Conservation (phyloP, 1,140 invertebrate species). For the Artemia franciscana region DNA sequence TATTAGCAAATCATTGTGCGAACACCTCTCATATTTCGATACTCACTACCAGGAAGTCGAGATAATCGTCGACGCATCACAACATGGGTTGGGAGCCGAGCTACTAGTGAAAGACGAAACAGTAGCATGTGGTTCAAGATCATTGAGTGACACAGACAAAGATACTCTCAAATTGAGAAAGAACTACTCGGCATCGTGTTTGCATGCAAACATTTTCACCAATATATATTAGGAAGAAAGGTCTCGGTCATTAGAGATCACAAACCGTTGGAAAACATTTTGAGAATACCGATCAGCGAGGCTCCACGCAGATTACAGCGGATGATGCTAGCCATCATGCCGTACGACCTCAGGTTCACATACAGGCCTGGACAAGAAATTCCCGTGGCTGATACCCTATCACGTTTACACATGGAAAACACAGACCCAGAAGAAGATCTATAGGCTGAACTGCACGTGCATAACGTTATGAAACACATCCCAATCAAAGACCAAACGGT, state of each 20-base stretch:
- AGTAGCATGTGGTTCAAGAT: conserved; percentile 17
- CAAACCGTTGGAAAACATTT: conserved; percentile 20
- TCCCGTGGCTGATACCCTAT: not conserved
- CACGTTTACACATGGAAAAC: not conserved
- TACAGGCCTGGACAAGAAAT: not conserved
- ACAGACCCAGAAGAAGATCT: not conserved
- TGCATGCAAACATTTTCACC: conserved; percentile 14
- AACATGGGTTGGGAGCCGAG: not conserved
- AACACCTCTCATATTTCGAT: not conserved
- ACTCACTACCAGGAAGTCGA: not conserved
- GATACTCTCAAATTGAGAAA: conserved; percentile 17
- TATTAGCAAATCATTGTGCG: not conserved
- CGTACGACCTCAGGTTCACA: not conserved
- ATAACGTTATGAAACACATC: not conserved
- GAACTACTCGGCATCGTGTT: conserved; percentile 11
- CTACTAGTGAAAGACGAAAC: conserved; percentile 5
- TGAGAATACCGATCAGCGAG: conserved; percentile 7
- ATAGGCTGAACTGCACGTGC: not conserved
- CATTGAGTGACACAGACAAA: conserved; percentile 14
- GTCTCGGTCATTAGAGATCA: conserved; percentile 19
- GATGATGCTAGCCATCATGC: not conserved
- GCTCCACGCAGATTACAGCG: not conserved
- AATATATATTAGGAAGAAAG: conserved; percentile 3
- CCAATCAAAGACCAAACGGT: not conserved
- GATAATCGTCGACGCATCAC: not conserved